Evolutionary conservation across 2,797 vertebrate species (phyloP).

Genomic region (Coreius guichenoti): DNA sequence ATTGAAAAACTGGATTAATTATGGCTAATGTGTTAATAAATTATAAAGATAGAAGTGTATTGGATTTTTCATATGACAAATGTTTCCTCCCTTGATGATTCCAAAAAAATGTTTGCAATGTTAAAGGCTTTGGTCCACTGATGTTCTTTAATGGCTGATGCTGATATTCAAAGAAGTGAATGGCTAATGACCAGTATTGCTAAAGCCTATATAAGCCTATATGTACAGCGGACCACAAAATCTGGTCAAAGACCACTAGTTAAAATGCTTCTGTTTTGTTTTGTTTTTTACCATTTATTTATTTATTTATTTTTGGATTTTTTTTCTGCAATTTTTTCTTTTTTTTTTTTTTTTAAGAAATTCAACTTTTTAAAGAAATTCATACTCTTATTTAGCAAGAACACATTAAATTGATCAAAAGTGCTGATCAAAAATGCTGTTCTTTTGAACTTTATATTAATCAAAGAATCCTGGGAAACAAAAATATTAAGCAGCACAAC

Average conservation of each 20-base stretch:
- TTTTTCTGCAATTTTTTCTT: too few species aligned
- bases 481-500: too few species aligned
- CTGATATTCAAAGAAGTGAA: neutral
- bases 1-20: conserved; percentile 44
- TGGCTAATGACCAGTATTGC: neutral
- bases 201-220: neutral
- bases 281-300: neutral
- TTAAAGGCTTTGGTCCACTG: neutral
- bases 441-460: too few species aligned
- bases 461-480: too few species aligned
- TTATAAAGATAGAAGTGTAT: conserved; percentile 30
- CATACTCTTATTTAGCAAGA: neutral
- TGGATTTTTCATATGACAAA: conserved; percentile 31
- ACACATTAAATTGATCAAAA: neutral
- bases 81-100: neutral
- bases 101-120: neutral
- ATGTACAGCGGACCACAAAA: neutral
- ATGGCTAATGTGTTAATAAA: conserved; percentile 43
- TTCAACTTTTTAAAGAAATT: neutral
- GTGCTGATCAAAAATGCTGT: too few species aligned
- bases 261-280: neutral
- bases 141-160: neutral
- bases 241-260: neutral
- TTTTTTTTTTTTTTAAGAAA: neutral
- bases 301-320: neutral